Conservation (phyloP, 2,113 vertebrate genomes). For the Vicugna pacos region DNA sequence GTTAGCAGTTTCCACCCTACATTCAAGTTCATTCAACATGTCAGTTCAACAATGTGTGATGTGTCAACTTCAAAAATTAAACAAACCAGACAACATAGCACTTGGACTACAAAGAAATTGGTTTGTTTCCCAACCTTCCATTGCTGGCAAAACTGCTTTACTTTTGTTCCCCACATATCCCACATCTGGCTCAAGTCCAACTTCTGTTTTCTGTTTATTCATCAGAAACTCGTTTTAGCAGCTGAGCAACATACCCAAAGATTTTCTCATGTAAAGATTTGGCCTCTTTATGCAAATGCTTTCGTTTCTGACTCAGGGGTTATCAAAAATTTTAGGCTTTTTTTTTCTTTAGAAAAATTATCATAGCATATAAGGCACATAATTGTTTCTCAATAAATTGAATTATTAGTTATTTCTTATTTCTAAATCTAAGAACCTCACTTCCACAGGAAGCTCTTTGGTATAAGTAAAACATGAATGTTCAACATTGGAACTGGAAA, state of each 20-base stretch:
- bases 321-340: neutral
- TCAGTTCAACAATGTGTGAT: constrained; percentile 63
- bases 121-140: neutral
- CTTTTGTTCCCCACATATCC: neutral
- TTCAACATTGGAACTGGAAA: neutral
- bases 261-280: constrained; percentile 3
- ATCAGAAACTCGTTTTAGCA: constrained; percentile 57
- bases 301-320: neutral
- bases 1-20: constrained; percentile 8
- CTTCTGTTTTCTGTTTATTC: constrained; percentile 62
- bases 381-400: neutral
- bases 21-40: neutral
- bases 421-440: neutral
- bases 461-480: neutral
- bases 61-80: constrained; percentile 72
- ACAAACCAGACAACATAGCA: constrained; percentile 48
- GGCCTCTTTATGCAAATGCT: neutral
- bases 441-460: neutral
- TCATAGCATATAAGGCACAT: neutral
- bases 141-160: constrained; percentile 12
- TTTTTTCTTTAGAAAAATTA: neutral
- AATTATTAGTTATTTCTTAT: neutral
- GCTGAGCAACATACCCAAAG: neutral
- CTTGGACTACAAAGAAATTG: constrained; percentile 20
- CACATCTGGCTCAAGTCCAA: neutral